Percentiles rank a stretch among this genome's conserved stretches.
Conservation (phyloP, 1,140 invertebrate genomes). For the Sesamia nonagrioides region DNA sequence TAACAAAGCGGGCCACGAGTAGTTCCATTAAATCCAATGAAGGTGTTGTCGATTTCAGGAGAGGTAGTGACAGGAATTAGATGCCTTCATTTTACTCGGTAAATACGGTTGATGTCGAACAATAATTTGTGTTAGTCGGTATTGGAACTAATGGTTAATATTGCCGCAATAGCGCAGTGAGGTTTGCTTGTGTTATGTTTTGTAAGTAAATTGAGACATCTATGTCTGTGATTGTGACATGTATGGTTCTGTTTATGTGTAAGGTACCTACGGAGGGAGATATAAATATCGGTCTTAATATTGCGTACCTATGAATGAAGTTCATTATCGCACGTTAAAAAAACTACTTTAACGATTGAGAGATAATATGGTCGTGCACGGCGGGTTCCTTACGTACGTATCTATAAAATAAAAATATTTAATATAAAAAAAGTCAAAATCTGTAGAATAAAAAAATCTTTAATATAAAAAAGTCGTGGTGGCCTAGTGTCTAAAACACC, state of each 20-base stretch:
- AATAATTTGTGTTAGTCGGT: constrained; percentile 43
- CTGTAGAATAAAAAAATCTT: no score
- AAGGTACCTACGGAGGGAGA: neutral
- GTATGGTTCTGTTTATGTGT: neutral
- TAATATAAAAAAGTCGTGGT: no score
- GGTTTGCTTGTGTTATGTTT: neutral
- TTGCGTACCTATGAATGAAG: no score
- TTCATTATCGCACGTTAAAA: no score
- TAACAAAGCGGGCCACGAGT: constrained; percentile 16
- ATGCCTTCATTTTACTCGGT: constrained; percentile 22
- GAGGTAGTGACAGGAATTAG: constrained; percentile 23
- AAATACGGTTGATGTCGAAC: constrained; percentile 48
- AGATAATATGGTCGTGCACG: no score
- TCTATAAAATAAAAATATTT: no score
- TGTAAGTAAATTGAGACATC: neutral
- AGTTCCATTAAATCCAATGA: constrained; percentile 35
- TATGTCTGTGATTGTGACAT: neutral
- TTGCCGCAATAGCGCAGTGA: neutral
- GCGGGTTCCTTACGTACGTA: no score
- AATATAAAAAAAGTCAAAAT: no score
- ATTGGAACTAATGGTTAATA: constrained; percentile 14
- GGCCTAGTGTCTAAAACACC: no score
- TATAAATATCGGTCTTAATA: neutral
- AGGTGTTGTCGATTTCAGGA: constrained; percentile 33
- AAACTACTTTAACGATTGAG: no score